A percentile compares a stretch with the other conserved stretches of the same genome.
Evolutionary conservation across 2,797 vertebrate genomes (phyloP).

Genomic region (Halcyon badia): DNA sequence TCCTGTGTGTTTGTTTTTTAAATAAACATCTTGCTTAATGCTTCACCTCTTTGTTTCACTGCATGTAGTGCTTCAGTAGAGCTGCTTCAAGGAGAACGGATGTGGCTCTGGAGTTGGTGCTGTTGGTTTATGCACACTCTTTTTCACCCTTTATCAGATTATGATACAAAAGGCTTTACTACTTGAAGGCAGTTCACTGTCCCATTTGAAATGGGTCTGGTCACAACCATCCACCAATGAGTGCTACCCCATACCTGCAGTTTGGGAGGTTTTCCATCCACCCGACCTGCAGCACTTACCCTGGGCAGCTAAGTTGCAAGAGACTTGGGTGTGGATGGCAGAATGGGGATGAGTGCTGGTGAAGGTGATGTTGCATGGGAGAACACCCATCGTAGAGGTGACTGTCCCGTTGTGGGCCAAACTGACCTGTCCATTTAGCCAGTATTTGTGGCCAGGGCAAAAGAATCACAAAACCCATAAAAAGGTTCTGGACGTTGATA

Average conservation of each 20-base stretch:
- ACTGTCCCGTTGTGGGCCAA: background rate
- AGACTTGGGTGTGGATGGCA: no score
- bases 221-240: background rate
- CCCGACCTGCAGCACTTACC: background rate
- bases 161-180: background rate
- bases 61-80: background rate
- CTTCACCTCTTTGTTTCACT: background rate
- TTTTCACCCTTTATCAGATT: background rate
- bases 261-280: background rate
- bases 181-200: background rate
- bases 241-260: rapidly evolving
- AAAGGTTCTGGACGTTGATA: background rate
- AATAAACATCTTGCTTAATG: background rate
- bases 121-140: background rate
- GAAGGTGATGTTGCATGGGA: background rate
- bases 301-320: background rate
- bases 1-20: background rate
- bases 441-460: background rate
- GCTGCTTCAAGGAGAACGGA: background rate
- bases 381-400: background rate
- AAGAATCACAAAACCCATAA: background rate
- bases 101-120: background rate
- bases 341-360: background rate
- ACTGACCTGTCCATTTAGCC: background rate
- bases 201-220: background rate